phyloP scores from a whole-genome alignment of 37 sponge, comb jelly and placozoan species.

The Oopsacas minuta region DNA sequence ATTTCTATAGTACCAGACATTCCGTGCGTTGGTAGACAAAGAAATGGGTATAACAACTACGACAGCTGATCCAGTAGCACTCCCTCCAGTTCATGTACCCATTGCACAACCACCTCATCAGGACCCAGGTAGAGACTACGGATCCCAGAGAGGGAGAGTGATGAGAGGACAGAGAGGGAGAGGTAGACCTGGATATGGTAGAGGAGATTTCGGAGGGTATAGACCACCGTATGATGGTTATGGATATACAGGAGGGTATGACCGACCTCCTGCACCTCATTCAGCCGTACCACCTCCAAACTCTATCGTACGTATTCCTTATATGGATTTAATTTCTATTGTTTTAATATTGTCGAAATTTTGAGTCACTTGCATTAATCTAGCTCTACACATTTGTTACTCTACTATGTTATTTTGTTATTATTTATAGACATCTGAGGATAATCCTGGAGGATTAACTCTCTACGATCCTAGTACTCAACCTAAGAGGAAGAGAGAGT shows the following conservation, averaged over 20 bases:
- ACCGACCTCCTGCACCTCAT: background rate
- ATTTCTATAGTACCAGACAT: background rate
- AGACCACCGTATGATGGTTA: background rate
- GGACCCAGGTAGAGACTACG: background rate
- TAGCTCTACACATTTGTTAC: too few species aligned
- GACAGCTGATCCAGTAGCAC: background rate
- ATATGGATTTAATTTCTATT: too few species aligned
- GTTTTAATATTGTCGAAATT: too few species aligned
- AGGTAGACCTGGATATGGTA: background rate
- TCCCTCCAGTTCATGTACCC: background rate
- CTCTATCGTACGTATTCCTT: background rate
- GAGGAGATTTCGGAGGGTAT: background rate
- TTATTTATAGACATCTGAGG: background rate
- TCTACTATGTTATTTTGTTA: background rate
- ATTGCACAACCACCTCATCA: background rate
- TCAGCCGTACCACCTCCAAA: constrained; percentile 10
- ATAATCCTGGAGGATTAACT: background rate
- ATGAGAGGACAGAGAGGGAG: constrained; percentile 20
- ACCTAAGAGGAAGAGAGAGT: background rate
- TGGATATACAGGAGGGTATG: constrained; percentile 11
- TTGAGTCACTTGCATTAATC: too few species aligned
- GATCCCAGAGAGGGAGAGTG: background rate
- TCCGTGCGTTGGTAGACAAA: constrained; percentile 3
- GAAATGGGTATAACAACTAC: background rate
- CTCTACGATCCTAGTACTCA: background rate